A percentile compares a stretch with the other conserved stretches of the same genome.
phyloP scores from a whole-genome alignment of 2,888 invertebrate species.

The Clostera curtula region DNA sequence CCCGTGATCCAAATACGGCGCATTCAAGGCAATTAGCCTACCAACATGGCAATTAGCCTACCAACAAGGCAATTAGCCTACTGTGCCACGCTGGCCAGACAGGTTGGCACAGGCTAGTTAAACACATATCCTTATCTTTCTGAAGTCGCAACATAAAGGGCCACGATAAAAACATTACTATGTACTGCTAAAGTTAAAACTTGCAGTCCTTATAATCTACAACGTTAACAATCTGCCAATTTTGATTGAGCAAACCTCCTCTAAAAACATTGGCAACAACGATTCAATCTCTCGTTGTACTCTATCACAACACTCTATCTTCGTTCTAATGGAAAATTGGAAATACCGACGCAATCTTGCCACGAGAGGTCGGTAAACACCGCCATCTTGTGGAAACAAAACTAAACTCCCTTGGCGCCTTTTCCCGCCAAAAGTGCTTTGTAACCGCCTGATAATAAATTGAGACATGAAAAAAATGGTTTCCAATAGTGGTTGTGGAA shows the following conservation, averaged over 20 bases:
- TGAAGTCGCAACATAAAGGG: too few species aligned
- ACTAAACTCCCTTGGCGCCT: constrained; percentile 27
- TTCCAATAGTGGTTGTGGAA: constrained; percentile 12
- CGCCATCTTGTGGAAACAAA: constrained; percentile 40
- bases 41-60: too few species aligned
- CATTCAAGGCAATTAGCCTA: too few species aligned
- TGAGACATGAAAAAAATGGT: constrained; percentile 22
- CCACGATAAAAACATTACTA: too few species aligned
- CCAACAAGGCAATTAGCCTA: too few species aligned
- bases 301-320: constrained; percentile 41
- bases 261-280: constrained; percentile 37
- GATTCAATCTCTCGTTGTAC: constrained; percentile 46
- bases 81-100: too few species aligned
- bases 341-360: constrained; percentile 48
- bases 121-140: too few species aligned
- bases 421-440: constrained; percentile 37
- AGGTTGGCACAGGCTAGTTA: too few species aligned
- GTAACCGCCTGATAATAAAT: constrained; percentile 32
- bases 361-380: constrained; percentile 48
- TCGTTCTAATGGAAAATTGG: constrained; percentile 51
- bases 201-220: too few species aligned
- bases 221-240: constrained; percentile 29
- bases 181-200: too few species aligned
- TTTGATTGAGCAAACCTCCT: constrained; percentile 42
- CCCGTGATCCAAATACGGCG: too few species aligned